These are phyloP conservation scores for Pyrrhosoma nymphula DNA, from an alignment of 2,888 invertebrate genomes.

Conservation along the genomic window DNA sequence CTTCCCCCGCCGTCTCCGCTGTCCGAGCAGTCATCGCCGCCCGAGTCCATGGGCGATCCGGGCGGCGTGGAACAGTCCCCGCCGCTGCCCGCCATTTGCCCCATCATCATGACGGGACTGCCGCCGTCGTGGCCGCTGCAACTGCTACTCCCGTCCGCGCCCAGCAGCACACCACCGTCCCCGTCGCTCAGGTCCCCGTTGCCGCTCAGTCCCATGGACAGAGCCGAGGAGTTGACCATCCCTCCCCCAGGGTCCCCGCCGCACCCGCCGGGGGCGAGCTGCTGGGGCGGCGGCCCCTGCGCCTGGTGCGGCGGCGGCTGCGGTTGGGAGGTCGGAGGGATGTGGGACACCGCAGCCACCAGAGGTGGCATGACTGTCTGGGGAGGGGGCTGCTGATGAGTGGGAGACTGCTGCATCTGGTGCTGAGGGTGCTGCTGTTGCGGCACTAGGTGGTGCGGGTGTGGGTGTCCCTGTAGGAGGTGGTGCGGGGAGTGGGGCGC, in stretches of 20 bases:
- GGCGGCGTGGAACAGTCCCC: slow-evolving; percentile 59
- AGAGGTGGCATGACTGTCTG: slow-evolving; percentile 69
- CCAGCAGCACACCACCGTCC: slow-evolving; percentile 51
- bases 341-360: slow-evolving; percentile 66
- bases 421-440: slow-evolving; percentile 70
- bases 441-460: slow-evolving; percentile 76
- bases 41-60: slow-evolving; percentile 62
- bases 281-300: slow-evolving; percentile 79
- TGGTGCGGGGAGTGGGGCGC: slow-evolving; percentile 71
- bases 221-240: neutral
- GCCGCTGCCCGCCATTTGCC: slow-evolving; percentile 46
- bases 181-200: slow-evolving; percentile 59
- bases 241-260: slow-evolving; percentile 5
- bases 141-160: slow-evolving; percentile 78
- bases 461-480: slow-evolving; percentile 74
- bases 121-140: slow-evolving; percentile 82
- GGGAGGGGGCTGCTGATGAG: slow-evolving; percentile 71
- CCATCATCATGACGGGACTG: slow-evolving; percentile 81
- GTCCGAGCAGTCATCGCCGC: slow-evolving; percentile 74
- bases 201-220: slow-evolving; percentile 52
- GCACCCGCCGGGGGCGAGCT: neutral
- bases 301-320: slow-evolving; percentile 77
- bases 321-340: slow-evolving; percentile 69
- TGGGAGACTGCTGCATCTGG: slow-evolving; percentile 72
- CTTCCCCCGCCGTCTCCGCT: slow-evolving; percentile 86